Base-by-base conservation (phyloP, 2,113 vertebrate genomes). In the Sialia sialis region DNA sequence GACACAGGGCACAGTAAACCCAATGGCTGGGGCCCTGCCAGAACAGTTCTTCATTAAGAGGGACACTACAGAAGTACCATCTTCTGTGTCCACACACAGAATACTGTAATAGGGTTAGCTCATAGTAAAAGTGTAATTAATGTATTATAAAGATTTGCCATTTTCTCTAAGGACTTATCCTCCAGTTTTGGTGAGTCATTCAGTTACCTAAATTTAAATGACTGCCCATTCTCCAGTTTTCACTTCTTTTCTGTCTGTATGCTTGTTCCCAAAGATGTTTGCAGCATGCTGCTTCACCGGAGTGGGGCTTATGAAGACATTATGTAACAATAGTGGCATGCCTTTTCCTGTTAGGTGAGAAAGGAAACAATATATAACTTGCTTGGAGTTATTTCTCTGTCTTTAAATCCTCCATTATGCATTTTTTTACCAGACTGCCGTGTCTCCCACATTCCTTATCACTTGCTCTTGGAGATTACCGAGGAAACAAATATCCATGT, bases 121-220 rank as follows among this genome's bases (percentile, higher is more conserved):
- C 43, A 60, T 73, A 78, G 73, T 87, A 85, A 80, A 94, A 94
- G 56, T 92, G 79, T 94, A 96, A 97, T 96, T 93, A 95, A 87
- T 86, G 87, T 70, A 83, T 66, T 72, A 92, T 48, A 94, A 95
- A 96, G 87, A 96, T 95, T 95, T 94, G 75, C 82, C 84, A 82
- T 95, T 94, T 97, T 94, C 87, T 94, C 79, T 87, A 56, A 93
- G 83, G 72, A 86, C 69, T 87, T 92, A 27, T 88, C 55, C 87
- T 66, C 52, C 72, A 62, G 30, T 66, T 96, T 88, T 44, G 48
- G 73, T 89, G 44, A 0, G 0, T 87, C 70, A 80, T 30, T 84
- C 30, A 25, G 29, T 86, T 77, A 69, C 74, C 62, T 54, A 84
- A 94, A 94, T 95, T 91, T 69, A 82, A 91, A 89, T 43, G 1